These are phyloP conservation scores for Flabesymbios commensalis DNA, from an alignment of 2,888 invertebrate genomes.

Conservation along the genomic window DNA sequence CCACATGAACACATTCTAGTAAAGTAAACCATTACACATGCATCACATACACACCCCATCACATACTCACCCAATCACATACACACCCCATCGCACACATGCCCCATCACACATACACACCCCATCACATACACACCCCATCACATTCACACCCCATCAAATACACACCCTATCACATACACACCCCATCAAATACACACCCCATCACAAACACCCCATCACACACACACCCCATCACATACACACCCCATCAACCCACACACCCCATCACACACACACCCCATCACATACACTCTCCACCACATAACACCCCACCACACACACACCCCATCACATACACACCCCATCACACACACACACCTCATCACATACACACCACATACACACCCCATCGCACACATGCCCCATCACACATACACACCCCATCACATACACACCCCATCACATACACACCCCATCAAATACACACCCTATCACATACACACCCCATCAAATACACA, in stretches of 20 bases:
- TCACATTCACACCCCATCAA: not conserved
- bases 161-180: not conserved
- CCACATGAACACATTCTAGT: too few species aligned
- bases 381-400: too few species aligned
- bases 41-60: too few species aligned
- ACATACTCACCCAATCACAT: not conserved
- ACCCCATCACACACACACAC: too few species aligned
- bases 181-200: not conserved
- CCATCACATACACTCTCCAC: too few species aligned
- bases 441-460: not conserved
- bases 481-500: not conserved
- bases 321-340: too few species aligned
- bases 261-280: too few species aligned
- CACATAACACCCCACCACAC: not conserved
- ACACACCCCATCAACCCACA: too few species aligned
- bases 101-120: too few species aligned
- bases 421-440: not conserved
- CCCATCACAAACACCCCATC: not conserved
- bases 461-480: not conserved
- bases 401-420: not conserved
- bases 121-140: not conserved
- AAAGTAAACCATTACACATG: too few species aligned
- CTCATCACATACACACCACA: not conserved
- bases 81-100: not conserved
- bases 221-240: too few species aligned